These are phyloP conservation scores for Sycophaga agraensis DNA, from an alignment of 1,140 invertebrate species.

Conservation along the genomic window DNA sequence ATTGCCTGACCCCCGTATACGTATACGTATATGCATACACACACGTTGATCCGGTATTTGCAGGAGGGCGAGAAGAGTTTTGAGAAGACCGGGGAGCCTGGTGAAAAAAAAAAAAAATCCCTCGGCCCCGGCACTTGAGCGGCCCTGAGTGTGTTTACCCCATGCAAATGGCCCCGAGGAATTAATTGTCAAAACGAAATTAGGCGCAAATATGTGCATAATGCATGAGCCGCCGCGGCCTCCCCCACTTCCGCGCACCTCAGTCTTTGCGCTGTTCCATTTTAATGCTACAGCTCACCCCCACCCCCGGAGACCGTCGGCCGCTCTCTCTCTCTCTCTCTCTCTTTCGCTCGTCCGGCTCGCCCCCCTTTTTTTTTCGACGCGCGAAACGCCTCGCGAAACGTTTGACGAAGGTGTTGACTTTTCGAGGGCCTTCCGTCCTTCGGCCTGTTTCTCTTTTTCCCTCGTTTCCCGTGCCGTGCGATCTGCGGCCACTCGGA, in stretches of 20 bases:
- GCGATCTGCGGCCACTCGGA: too few relatives aligned
- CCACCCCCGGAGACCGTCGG: not conserved
- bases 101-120: too few relatives aligned
- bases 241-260: not conserved
- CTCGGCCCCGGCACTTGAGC: too few relatives aligned
- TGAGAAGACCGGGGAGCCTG: too few relatives aligned
- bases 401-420: not conserved
- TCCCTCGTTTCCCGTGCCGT: too few relatives aligned
- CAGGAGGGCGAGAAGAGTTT: too few relatives aligned
- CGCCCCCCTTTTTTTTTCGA: too few relatives aligned
- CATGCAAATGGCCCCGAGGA: conserved; percentile 8
- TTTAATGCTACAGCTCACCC: conserved; percentile 1
- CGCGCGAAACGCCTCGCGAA: not conserved
- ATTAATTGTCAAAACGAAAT: conserved; percentile 25
- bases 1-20: too few relatives aligned
- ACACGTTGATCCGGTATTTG: too few relatives aligned
- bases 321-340: not conserved
- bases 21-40: too few relatives aligned
- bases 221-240: conserved; percentile 9
- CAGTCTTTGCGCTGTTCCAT: conserved; percentile 15
- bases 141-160: conserved; percentile 9
- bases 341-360: too few relatives aligned
- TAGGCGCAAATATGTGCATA: conserved; percentile 21
- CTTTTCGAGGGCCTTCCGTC: not conserved
- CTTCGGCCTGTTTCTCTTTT: not conserved